Conservation (phyloP, 2,888 invertebrate genomes). For the Drosophila mulleri region DNA sequence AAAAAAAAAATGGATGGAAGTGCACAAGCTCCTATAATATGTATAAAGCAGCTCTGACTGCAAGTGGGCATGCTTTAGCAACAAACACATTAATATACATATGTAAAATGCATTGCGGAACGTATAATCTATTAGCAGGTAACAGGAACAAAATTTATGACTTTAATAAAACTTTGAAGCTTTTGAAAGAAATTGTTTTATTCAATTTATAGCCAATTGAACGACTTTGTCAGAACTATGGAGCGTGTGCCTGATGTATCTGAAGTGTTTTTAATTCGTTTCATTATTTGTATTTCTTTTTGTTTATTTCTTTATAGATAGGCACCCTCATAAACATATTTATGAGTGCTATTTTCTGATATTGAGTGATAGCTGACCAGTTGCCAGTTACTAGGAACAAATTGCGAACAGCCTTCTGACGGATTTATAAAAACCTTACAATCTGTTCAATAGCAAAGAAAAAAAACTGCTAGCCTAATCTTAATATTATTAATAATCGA, state of each 20-base stretch:
- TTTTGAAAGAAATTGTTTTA: slow-evolving; percentile 7
- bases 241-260: slow-evolving; percentile 27
- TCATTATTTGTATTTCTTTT: background rate
- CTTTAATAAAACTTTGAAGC: background rate
- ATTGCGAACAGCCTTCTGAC: slow-evolving; percentile 10
- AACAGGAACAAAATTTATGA: background rate
- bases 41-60: background rate
- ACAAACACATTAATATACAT: background rate
- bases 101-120: slow-evolving; percentile 10
- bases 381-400: slow-evolving; percentile 6
- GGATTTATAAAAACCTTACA: slow-evolving; percentile 34
- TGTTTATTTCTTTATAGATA: background rate
- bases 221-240: slow-evolving; percentile 2
- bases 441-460: slow-evolving; percentile 15
- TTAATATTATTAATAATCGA: slow-evolving; percentile 26
- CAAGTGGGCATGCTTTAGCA: background rate
- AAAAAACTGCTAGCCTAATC: background rate
- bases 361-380: slow-evolving; percentile 25
- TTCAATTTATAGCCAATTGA: slow-evolving; percentile 32
- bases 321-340: slow-evolving; percentile 27
- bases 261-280: slow-evolving; percentile 38
- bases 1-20: slow-evolving; percentile 10
- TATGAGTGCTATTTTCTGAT: slow-evolving; percentile 24
- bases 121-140: slow-evolving; percentile 1
- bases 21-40: slow-evolving; percentile 3